Evolutionary conservation across 2,888 invertebrate species (phyloP), one percentile per base, ranked within the genome.

Genomic region (Athalia cordata): DNA sequence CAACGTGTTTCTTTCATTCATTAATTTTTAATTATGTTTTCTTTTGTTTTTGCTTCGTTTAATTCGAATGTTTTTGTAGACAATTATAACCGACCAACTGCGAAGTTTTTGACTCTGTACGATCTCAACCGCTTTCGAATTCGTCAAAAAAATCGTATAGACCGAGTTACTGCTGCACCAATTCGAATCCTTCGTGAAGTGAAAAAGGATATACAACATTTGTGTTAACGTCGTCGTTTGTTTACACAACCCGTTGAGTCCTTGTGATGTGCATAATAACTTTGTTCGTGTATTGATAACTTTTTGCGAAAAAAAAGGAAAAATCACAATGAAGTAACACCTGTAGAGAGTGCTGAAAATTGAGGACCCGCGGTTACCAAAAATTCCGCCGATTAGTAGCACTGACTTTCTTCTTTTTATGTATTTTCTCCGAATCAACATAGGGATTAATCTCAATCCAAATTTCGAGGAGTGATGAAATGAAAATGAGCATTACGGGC

Each of bases 261-360:
- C 80, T 84, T 80, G 81, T 81, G 79, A 82, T 80, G 79, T 83
- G 82, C 83, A 81, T 83, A 83, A 84, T 84, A 82, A 79, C 79
- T 79, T 82, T 80, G 79, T 82, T 82, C 82, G 79, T 81, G 81
- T 81, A 80, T 79, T 77, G 77, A 72, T 80, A 82, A 81, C 77
- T 76, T 77, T 81, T 81, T 80, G 77, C 79, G n/a, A 59, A 68
- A 57, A 66, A 47, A 61, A 65, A 13, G 9, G 43, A 70, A 61
- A 77, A 67, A 52, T 68, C 45, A 55, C 29, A 29, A 78, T 65
- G 67, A 13, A 68, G 67, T 77, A 68, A 77, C 64, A 68, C 62
- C 68, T 77, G n/a, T n/a, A 77, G 76, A 77, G 79, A 50, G 77
- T 79, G 78, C 78, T 72, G 64, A 76, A 65, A 78, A 57, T 45